Conservation (phyloP, 2,113 vertebrate species). For the Peromyscus leucopus region DNA sequence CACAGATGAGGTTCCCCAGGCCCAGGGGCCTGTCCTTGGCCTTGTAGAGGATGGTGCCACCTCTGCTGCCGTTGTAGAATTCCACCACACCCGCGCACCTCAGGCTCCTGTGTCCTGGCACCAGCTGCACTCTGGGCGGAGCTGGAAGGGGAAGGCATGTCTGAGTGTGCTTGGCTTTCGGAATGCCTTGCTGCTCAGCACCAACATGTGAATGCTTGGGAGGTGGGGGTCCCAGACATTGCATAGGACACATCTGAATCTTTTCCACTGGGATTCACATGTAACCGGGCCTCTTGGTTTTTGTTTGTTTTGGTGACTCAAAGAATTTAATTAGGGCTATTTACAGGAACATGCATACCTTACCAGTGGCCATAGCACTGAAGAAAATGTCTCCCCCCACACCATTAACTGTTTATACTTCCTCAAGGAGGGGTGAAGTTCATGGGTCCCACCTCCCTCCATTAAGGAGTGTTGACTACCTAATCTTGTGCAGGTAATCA, state of each 20-base stretch:
- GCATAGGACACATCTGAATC: not conserved
- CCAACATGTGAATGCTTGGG: not conserved
- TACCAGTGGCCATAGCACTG: not conserved
- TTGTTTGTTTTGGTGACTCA: not conserved
- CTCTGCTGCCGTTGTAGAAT: conserved; percentile 70
- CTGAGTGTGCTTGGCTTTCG: not conserved
- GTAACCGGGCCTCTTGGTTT: not conserved
- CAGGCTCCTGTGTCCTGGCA: not conserved
- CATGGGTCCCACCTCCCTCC: not conserved
- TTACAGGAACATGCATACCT: not conserved
- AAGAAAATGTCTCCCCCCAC: not conserved
- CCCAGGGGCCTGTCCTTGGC: accelerated
- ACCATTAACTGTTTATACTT: not conserved
- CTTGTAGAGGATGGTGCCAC: conserved; percentile 61
- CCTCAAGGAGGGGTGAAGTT: not conserved
- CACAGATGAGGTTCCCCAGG: conserved; percentile 76
- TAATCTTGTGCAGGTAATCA: not conserved
- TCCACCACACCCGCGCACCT: conserved; percentile 80
- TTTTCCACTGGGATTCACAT: not conserved
- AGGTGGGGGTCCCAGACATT: too few relatives aligned
- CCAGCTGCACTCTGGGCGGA: conserved; percentile 74
- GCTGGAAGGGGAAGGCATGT: conserved; percentile 49
- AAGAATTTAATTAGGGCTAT: not conserved
- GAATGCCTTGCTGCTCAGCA: not conserved
- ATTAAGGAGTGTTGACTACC: not conserved